phyloP scores from a whole-genome alignment of 2,113 vertebrate species.

The Aramus guarauna region DNA sequence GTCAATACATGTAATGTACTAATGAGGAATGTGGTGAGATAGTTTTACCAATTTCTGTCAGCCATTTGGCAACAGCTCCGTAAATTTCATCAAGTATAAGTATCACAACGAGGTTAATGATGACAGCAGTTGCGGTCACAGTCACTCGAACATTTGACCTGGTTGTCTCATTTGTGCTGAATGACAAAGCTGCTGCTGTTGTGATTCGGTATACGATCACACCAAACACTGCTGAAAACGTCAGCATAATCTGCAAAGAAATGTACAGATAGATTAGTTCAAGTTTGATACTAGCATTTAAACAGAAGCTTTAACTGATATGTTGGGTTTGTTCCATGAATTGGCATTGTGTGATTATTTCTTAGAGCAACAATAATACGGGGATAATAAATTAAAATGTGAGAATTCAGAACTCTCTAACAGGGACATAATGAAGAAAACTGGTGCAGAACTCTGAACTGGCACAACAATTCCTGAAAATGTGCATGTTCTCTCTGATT shows the following conservation, averaged over 20 bases:
- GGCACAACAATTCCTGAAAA: neutral
- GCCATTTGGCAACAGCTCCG: conserved; percentile 90
- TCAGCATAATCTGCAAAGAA: conserved; percentile 82
- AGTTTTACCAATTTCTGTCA: conserved; percentile 91
- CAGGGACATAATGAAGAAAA: neutral
- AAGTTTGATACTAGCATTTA: neutral
- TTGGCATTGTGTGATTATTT: neutral
- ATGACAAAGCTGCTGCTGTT: conserved; percentile 87
- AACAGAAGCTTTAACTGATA: neutral
- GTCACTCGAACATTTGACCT: conserved; percentile 88
- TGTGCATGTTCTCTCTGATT: neutral
- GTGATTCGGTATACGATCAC: conserved; percentile 93
- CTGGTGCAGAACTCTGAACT: neutral
- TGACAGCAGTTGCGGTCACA: conserved; percentile 91
- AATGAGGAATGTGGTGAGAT: neutral
- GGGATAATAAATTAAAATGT: neutral
- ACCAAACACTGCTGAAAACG: conserved; percentile 90
- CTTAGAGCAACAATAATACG: neutral
- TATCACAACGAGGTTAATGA: conserved; percentile 95
- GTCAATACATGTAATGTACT: neutral
- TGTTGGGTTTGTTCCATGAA: neutral
- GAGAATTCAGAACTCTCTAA: neutral
- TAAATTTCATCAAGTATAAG: conserved; percentile 97
- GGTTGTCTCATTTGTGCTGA: conserved; percentile 84
- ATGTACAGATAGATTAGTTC: neutral